Evolutionary conservation across 2,797 vertebrate genomes (phyloP), one percentile per base, ranked within the genome.

Genomic region (Delichon dasypus): DNA sequence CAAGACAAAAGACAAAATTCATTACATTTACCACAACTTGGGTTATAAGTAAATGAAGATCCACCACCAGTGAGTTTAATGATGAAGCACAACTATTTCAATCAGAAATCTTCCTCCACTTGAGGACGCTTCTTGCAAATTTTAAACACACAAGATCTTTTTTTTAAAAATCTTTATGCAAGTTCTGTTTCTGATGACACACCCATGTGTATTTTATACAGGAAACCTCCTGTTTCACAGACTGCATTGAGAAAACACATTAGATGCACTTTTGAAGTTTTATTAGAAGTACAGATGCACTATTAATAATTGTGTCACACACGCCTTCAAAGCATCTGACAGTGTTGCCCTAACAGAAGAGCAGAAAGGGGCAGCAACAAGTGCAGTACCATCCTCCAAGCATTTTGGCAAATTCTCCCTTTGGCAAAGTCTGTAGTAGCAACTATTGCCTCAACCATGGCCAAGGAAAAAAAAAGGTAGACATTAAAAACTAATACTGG

Each of bases 241-340:
- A 48, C 30, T 76, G 32, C 73, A 54, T 73, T 72, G 58, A 38
- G 17, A 90, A 91, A 72, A 68, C n/a, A 72, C 32, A 80, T 73
- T 32, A 38, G 78, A 36, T 57, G 20, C 29, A 42, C 40, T 26
- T 88, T 84, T 45, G 67, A 91, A 92, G 65, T 62, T 60, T 82
- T 82, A 89, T 72, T 90, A 96, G 89, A 95, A 89, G 61, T 55
- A 79, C 17, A 1, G 22, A 62, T 88, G 45, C 47, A 40, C 66
- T 76, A 72, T 75, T 90, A 96, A 74, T 27, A 71, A 90, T 73
- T 92, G 83, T 62, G 81, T 68, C 67, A 87, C 72, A 47, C 36
- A 47, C 44, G 42, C 50, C 73, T 77, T 86, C 50, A 44, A 55
- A 89, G 76, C 70, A 85, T 67, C 87, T 68, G 40, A 78, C 22